Base-by-base conservation (phyloP, 2,888 invertebrate species). In the Melanostoma mellinum region DNA sequence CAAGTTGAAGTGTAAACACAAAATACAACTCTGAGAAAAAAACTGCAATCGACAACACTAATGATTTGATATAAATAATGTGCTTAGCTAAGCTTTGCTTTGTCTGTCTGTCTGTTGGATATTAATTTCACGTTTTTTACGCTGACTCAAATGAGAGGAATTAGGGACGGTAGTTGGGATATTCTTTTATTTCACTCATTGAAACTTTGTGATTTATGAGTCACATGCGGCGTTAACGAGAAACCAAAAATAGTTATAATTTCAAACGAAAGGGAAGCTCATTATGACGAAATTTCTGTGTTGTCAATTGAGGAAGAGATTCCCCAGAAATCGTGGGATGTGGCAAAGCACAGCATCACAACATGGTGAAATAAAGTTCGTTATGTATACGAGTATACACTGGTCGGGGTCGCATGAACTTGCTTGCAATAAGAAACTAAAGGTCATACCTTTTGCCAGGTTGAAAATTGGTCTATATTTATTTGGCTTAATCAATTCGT, bases 281-380 rank as follows among this genome's bases (percentile, higher is more conserved):
- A 6, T 2, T 53, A 36, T 79, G 78, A 79, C 78, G 78, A 68
- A 72, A 60, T 58, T 3, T 2, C 30, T 3, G 4, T 0, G 6
- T 9, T n/a, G 10, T 6, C 67, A 40, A 20, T 35, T 65, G 38
- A 6, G 38, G 20, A 35, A 38, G 44, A 79, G 68, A 68, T 61
- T 74, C 48, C 61, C 68, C 53, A 8, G 20, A 32, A 36, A 20
- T 20, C 38, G 9, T 48, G 50, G 4, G n/a, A 32, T 30, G 9
- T n/a, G 4, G 2, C 3, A n/a, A 38, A 30, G 36, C 3, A 9
- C 3, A 48, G 48, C 32, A 48, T 48, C 48, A 50, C 9, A 36
- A 50, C 9, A 36, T 46, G 44, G 9, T 20, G 8, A 46, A 3
- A 44, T 35, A 10, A 44, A 60, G 40, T 58, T 9, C n/a, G 3